Evolutionary conservation across 1,140 invertebrate species (phyloP).

Genomic region (Papilio dardanus): DNA sequence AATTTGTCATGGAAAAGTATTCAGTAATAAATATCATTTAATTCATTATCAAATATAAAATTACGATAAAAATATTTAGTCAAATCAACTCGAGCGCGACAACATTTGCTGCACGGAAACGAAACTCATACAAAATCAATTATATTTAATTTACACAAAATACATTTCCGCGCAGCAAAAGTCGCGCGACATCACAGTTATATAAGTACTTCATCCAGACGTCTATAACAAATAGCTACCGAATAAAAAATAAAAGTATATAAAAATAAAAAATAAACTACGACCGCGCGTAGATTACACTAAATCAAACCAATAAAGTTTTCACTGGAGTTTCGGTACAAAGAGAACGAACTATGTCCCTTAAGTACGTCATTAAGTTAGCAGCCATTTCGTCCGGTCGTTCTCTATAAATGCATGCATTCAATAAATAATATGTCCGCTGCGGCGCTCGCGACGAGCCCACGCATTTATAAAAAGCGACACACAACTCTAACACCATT

Average conservation of each 20-base stretch:
- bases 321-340: conserved; percentile 69
- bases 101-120: conserved; percentile 25
- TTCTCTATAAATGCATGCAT: conserved; percentile 36
- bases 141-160: background rate
- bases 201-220: conserved; percentile 35
- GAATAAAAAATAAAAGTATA: conserved; percentile 46
- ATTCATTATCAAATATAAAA: conserved; percentile 18
- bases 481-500: background rate
- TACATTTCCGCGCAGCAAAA: conserved; percentile 8
- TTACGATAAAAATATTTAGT: conserved; percentile 26
- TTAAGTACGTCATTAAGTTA: conserved; percentile 77
- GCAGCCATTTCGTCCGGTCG: conserved; percentile 56
- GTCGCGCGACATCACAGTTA: conserved; percentile 14
- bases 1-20: conserved; percentile 9
- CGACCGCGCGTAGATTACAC: conserved; percentile 38
- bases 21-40: conserved; percentile 2
- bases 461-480: conserved; percentile 40
- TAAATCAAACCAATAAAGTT: conserved; percentile 45
- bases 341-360: conserved; percentile 50
- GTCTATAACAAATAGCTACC: conserved; percentile 46
- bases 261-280: conserved; percentile 51
- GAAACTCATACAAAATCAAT: conserved; percentile 23
- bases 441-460: conserved; percentile 31
- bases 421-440: conserved; percentile 36
- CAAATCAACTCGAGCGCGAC: conserved; percentile 13